These are phyloP conservation scores for Caerostris darwini DNA, from an alignment of 1,140 invertebrate genomes.

Conservation along the genomic window DNA sequence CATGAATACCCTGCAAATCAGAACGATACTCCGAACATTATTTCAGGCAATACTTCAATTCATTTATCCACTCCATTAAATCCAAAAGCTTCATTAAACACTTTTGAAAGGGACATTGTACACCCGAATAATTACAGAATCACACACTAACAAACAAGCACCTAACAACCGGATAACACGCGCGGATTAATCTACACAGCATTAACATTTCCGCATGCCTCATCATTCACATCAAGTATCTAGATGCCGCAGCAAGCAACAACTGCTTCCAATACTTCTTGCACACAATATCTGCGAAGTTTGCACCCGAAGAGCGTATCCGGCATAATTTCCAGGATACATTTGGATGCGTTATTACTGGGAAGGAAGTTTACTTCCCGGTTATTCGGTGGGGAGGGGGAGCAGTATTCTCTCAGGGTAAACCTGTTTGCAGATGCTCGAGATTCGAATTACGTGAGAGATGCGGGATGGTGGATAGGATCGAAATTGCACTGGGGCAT, in stretches of 20 bases:
- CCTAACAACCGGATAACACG: not conserved
- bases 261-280: too few species aligned
- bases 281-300: too few species aligned
- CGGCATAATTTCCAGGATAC: not conserved
- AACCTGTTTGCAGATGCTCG: not conserved
- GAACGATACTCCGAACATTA: not conserved
- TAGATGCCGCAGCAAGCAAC: too few species aligned
- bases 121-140: not conserved
- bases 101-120: not conserved
- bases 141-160: not conserved
- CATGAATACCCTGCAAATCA: not conserved
- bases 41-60: not conserved
- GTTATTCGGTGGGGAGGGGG: not conserved
- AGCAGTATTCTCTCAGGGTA: not conserved
- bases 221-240: not conserved
- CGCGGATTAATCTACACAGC: not conserved
- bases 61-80: not conserved
- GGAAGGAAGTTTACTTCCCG: not conserved
- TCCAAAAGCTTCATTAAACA: not conserved
- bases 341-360: not conserved
- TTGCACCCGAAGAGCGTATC: too few species aligned
- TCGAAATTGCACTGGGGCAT: not conserved
- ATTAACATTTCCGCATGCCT: not conserved
- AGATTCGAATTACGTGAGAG: not conserved
- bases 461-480: not conserved